A percentile compares a stretch with the other conserved stretches of the same genome.
phyloP scores from a whole-genome alignment of 2,888 invertebrate species.

The Eristalinus aeneus region DNA sequence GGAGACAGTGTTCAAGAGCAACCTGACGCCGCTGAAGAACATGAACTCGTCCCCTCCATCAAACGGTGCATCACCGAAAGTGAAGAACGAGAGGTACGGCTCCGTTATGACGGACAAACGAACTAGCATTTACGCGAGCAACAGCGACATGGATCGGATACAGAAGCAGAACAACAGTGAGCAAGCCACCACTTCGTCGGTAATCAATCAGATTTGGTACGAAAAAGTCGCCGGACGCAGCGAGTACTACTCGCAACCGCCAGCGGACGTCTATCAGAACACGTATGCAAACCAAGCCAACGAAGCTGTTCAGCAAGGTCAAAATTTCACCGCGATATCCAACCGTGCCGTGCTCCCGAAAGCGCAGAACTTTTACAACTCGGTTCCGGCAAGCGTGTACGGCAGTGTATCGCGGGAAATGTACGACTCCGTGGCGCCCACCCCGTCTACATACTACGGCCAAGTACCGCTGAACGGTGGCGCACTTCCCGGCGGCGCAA shows the following conservation, averaged over 20 bases:
- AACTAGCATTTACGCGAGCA: slow-evolving; percentile 61
- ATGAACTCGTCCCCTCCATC: slow-evolving; percentile 72
- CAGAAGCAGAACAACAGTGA: slow-evolving; percentile 77
- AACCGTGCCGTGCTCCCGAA: slow-evolving; percentile 78
- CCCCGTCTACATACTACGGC: slow-evolving; percentile 78
- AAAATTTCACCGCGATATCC: slow-evolving; percentile 78
- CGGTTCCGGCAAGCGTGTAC: slow-evolving; percentile 75
- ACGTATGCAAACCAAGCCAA: not conserved
- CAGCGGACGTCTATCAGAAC: slow-evolving; percentile 76
- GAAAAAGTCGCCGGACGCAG: slow-evolving; percentile 77
- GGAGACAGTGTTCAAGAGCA: slow-evolving; percentile 77
- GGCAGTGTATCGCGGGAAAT: slow-evolving; percentile 75
- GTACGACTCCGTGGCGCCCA: slow-evolving; percentile 78
- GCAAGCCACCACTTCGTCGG: slow-evolving; percentile 51
- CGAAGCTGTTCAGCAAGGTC: slow-evolving; percentile 45
- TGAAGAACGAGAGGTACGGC: slow-evolving; percentile 72
- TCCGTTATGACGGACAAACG: slow-evolving; percentile 58
- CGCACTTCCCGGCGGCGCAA: not conserved
- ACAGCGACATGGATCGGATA: slow-evolving; percentile 48
- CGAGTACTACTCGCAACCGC: slow-evolving; percentile 76
- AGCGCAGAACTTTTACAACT: slow-evolving; percentile 73
- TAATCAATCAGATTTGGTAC: slow-evolving; percentile 81
- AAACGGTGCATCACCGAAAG: slow-evolving; percentile 74
- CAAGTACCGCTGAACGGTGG: slow-evolving; percentile 75
- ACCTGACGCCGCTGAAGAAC: slow-evolving; percentile 77